Evolutionary conservation across 2,113 vertebrate species (phyloP), one percentile per base, ranked within the genome.

Genomic region (Hemibagrus wyckioides): DNA sequence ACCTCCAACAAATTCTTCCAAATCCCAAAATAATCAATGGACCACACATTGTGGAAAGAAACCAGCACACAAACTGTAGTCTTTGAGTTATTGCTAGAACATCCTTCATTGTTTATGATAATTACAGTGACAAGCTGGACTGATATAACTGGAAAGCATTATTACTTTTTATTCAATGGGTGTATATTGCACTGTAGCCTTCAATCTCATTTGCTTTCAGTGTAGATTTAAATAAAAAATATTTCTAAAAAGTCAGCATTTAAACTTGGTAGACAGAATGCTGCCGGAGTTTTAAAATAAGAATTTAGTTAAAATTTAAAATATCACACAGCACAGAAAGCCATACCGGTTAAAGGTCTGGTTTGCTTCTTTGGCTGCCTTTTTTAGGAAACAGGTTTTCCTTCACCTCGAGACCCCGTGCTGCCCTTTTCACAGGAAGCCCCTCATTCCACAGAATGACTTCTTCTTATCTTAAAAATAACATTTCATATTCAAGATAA

Each of bases 1-100:
- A 41, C 59, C 89, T 83, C 17, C 33, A 69, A 77, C 57, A 83
- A 84, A 65, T 82, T 86, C 33, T n/a, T 85, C 54, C 71, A 63
- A 63, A 87, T 90, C 56, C 63, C 87, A 54, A 71, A 82, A 83
- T 63, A 88, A 86, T 73, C 83, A 87, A 54, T 33, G 30, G 56
- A 76, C 85, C 86, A 89, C 85, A 88, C 82, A 88, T 59, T 6
- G 67, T 57, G 86, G 59, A 28, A 48, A 75, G 41, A 61, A 86
- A 67, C 52, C 52, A 67, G 14, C 57, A 50, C 48, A 59, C 59
- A 65, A 80, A 80, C 63, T 44, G n/a, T 39, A 73, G 36, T 85
- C 33, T 79, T 57, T 61, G 50, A 83, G 80, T 59, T 88, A 75
- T 57, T 36, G 36, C 54, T 88, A 33, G 36, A 84, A 80, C 28